A percentile compares a stretch with the other conserved stretches of the same genome.
Conservation (phyloP, 2,888 invertebrate species). For the Argyresthia goedartella region DNA sequence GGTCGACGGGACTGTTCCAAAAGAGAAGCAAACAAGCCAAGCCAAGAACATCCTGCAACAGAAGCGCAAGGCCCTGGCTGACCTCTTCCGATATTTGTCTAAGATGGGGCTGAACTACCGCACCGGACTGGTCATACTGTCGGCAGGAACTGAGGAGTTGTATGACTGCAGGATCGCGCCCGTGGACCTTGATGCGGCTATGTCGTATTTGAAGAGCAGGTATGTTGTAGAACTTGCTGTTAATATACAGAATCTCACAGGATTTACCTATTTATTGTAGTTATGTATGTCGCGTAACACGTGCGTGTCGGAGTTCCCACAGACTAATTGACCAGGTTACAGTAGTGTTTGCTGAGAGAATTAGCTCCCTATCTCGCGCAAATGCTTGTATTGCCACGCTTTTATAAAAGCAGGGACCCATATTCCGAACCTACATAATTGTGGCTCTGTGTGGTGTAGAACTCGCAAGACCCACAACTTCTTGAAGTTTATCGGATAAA, state of each 20-base stretch:
- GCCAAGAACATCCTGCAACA: conserved; percentile 86
- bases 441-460: no score
- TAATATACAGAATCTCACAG: not conserved
- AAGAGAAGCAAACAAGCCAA: conserved; percentile 82
- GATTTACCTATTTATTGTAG: no score
- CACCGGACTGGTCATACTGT: conserved; percentile 77
- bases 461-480: no score
- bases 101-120: conserved; percentile 85
- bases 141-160: conserved; percentile 58
- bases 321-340: no score
- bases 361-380: no score
- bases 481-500: no score
- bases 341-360: no score
- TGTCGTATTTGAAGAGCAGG: conserved; percentile 68
- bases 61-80: conserved; percentile 87
- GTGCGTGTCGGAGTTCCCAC: no score
- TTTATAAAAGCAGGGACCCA: no score
- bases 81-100: conserved; percentile 84
- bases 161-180: conserved; percentile 78
- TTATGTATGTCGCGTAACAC: no score
- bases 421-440: no score
- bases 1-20: conserved; percentile 71
- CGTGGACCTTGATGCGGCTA: conserved; percentile 74
- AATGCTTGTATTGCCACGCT: no score
- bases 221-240: conserved; percentile 14